Evolutionary conservation across 2,888 invertebrate species (phyloP).

Genomic region (Polymixis flavicincta): DNA sequence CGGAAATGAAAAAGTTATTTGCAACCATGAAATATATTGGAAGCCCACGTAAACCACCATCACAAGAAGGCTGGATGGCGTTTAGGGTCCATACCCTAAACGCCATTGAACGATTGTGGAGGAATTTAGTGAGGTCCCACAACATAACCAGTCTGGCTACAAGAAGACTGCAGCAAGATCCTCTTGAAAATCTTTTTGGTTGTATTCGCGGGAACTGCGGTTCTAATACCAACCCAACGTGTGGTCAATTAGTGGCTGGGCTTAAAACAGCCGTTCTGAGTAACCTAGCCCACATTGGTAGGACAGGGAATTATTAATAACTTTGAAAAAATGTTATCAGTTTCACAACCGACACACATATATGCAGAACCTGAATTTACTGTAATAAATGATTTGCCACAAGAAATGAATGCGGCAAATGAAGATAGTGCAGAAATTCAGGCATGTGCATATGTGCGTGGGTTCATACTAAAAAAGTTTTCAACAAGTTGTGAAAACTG

Average conservation of each 20-base stretch:
- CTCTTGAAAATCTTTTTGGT: background rate
- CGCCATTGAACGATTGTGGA: background rate
- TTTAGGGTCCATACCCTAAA: background rate
- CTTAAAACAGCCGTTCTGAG: background rate
- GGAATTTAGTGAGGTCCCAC: background rate
- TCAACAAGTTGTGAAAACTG: too few species aligned
- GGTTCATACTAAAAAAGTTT: too few species aligned
- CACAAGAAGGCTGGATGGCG: background rate
- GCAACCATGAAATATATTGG: background rate
- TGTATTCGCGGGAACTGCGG: background rate
- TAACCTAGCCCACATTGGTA: background rate
- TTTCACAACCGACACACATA: background rate
- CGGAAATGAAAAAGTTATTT: background rate
- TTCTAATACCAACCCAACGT: background rate
- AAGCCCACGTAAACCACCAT: background rate
- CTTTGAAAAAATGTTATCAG: background rate
- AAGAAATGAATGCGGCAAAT: background rate
- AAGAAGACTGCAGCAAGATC: background rate
- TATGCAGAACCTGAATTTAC: background rate
- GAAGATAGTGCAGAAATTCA: slow-evolving; percentile 1
- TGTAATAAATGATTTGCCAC: background rate
- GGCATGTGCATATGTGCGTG: background rate
- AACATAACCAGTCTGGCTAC: background rate
- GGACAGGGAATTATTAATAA: background rate
- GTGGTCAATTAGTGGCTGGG: background rate